phyloP scores from a whole-genome alignment of 2,888 invertebrate species.

The Drosophila siamana region DNA sequence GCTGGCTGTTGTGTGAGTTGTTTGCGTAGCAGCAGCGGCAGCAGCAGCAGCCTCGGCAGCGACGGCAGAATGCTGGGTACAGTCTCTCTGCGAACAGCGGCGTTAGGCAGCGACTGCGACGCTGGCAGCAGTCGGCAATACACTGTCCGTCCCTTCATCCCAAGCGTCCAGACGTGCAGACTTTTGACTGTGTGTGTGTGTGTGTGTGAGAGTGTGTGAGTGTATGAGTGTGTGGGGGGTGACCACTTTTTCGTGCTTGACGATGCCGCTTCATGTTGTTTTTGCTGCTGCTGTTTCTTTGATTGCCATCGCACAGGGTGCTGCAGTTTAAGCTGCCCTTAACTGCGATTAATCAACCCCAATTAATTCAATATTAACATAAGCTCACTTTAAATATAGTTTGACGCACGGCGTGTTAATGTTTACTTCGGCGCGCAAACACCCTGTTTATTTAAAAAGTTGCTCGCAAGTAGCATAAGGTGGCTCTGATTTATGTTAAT shows the following conservation, averaged over 20 bases:
- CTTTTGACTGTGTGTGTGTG: slow-evolving; percentile 68
- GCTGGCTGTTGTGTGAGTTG: slow-evolving; percentile 34
- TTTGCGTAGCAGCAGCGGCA: slow-evolving; percentile 54
- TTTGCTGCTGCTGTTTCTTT: slow-evolving; percentile 67
- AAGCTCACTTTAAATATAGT: not conserved
- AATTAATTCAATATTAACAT: not conserved
- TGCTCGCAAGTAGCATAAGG: not conserved
- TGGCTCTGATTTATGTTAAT: slow-evolving; percentile 7
- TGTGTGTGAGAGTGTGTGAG: not conserved
- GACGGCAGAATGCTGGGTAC: slow-evolving; percentile 64
- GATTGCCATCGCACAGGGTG: slow-evolving; percentile 73
- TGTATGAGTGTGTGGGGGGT: slow-evolving; percentile 48
- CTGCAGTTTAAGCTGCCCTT: not conserved
- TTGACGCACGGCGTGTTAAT: not conserved
- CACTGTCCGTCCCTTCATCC: slow-evolving; percentile 63
- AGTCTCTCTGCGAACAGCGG: slow-evolving; percentile 68
- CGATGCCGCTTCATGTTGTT: slow-evolving; percentile 54
- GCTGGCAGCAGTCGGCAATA: slow-evolving; percentile 55
- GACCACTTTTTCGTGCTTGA: slow-evolving; percentile 77
- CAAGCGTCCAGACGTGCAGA: slow-evolving; percentile 75
- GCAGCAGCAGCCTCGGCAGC: slow-evolving; percentile 49
- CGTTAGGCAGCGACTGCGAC: slow-evolving; percentile 49
- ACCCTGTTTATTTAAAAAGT: slow-evolving; percentile 12
- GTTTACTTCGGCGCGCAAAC: not conserved
- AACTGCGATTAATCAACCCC: not conserved